Evolutionary conservation across 1,140 invertebrate genomes (phyloP).

Genomic region (Caenorhabditis inopinata): DNA sequence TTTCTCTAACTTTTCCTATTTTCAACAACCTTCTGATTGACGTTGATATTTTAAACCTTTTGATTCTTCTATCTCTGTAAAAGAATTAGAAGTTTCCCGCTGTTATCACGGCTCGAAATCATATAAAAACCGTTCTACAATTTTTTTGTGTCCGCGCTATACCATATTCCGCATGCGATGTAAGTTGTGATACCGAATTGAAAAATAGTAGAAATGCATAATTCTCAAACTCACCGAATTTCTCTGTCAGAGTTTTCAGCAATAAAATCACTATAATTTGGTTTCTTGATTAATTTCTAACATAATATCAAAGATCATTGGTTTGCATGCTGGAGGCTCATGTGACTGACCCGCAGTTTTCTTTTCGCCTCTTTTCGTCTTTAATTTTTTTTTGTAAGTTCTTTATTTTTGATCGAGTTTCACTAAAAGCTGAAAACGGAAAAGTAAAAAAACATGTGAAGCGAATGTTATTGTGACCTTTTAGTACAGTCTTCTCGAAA

Average conservation of each 20-base stretch:
- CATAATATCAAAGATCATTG: constrained; percentile 21
- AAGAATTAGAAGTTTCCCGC: no score
- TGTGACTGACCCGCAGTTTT: constrained; percentile 1
- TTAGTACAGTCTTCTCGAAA: neutral
- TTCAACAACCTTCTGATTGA: neutral
- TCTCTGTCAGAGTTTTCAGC: neutral
- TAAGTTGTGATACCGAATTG: no score
- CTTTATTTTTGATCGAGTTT: no score
- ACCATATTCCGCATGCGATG: no score
- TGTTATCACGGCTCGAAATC: no score
- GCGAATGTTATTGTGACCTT: neutral
- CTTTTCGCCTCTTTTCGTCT: neutral
- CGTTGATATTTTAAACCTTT: neutral
- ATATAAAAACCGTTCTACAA: no score
- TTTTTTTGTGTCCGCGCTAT: no score
- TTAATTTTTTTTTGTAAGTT: no score
- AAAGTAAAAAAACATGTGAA: no score
- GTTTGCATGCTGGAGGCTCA: neutral
- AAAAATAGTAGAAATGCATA: no score
- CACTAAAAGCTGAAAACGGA: no score
- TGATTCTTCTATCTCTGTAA: neutral
- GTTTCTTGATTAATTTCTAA: neutral
- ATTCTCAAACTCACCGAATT: neutral
- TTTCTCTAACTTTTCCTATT: neutral
- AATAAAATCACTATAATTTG: neutral